phyloP scores from a whole-genome alignment of 2,113 vertebrate genomes.

The Corythaeola cristata region DNA sequence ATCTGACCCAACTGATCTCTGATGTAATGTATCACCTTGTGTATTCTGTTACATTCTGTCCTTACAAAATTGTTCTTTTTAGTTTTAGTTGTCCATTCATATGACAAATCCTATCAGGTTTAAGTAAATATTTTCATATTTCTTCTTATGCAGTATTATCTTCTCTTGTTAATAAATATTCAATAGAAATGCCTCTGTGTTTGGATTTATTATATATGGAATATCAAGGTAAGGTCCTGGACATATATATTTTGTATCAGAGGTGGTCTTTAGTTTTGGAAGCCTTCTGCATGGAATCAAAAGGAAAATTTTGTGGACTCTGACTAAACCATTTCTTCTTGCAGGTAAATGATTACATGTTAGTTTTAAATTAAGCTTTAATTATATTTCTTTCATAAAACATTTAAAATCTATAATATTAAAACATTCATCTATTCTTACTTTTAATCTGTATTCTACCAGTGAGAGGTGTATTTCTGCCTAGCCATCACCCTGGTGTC shows the following conservation, averaged over 20 bases:
- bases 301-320: not conserved
- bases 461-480: not conserved
- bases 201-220: not conserved
- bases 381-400: not conserved
- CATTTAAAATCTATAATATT: not conserved
- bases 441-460: not conserved
- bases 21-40: fast-evolving
- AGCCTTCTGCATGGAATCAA: not conserved
- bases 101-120: not conserved
- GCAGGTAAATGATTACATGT: not conserved
- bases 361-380: not conserved
- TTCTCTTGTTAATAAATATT: not conserved
- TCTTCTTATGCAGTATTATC: not conserved
- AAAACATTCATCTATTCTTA: not conserved
- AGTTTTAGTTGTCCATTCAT: not conserved
- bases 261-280: not conserved
- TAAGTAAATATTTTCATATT: not conserved
- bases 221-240: not conserved
- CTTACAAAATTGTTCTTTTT: not conserved
- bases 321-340: not conserved
- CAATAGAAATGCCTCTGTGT: not conserved
- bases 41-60: not conserved
- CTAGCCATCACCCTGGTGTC: not conserved
- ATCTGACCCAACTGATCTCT: not conserved
- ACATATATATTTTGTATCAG: not conserved